phyloP scores from a whole-genome alignment of 2,113 vertebrate genomes.

The Phaethornis superciliosus region DNA sequence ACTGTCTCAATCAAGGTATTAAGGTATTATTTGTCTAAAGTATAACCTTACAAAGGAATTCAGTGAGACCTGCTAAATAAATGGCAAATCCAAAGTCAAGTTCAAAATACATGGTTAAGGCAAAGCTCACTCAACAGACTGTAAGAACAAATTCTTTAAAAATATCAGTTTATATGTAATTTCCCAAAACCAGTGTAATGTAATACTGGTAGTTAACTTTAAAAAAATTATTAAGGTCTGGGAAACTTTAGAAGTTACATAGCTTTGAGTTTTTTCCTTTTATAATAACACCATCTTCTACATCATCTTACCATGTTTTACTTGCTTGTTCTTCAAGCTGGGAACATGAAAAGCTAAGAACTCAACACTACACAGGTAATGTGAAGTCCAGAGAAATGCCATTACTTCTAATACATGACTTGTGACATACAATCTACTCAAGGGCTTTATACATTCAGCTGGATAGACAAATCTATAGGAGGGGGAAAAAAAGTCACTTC shows the following conservation, averaged over 20 bases:
- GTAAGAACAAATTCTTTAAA: neutral
- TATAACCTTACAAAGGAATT: neutral
- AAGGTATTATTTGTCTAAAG: neutral
- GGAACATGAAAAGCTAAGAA: neutral
- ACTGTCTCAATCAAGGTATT: neutral
- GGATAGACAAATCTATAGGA: neutral
- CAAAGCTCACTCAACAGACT: neutral
- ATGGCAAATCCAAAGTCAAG: neutral
- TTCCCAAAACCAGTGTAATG: neutral
- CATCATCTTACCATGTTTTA: neutral
- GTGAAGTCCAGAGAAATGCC: neutral
- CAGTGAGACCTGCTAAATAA: neutral
- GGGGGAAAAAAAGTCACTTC: neutral
- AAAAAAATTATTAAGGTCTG: neutral
- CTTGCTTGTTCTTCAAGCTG: neutral
- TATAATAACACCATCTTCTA: neutral
- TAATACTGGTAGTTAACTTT: neutral
- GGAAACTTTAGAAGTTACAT: neutral
- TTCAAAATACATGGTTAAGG: neutral
- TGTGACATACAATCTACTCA: neutral
- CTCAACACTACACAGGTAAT: neutral
- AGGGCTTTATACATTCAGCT: neutral
- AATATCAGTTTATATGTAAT: neutral
- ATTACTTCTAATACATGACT: neutral
- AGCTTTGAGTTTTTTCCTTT: neutral